phyloP scores from a whole-genome alignment of 1,140 invertebrate species.

The Cherax quadricarinatus region DNA sequence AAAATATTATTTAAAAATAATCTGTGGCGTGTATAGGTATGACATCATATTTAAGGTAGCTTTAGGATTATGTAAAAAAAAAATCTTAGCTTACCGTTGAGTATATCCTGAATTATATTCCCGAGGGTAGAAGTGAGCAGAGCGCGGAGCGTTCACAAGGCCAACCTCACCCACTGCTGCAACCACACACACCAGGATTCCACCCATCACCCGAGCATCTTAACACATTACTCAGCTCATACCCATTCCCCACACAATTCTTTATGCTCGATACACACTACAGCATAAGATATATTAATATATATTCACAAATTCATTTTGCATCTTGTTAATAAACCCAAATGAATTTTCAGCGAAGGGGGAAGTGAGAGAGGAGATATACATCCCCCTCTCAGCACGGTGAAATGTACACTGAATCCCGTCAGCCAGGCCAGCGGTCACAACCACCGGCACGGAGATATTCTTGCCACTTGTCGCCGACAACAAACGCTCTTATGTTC shows the following conservation, averaged over 20 bases:
- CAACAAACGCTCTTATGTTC: neutral
- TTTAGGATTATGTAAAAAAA: too few species aligned
- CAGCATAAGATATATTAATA: neutral
- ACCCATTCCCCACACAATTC: conserved; percentile 8
- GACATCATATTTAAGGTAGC: too few species aligned
- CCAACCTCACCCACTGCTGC: conserved; percentile 4
- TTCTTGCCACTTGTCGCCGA: neutral
- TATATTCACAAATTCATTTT: neutral
- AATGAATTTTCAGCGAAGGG: conserved; percentile 29
- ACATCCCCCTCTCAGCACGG: conserved; percentile 26
- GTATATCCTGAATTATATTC: conserved; percentile 31
- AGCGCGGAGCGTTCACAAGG: neutral
- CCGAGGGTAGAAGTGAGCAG: conserved; percentile 6
- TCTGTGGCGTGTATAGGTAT: too few species aligned
- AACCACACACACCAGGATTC: conserved; percentile 35
- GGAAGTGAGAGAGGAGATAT: conserved; percentile 17
- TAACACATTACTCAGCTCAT: neutral
- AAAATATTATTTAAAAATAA: too few species aligned
- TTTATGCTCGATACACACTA: neutral
- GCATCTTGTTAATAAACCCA: neutral
- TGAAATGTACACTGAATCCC: conserved; percentile 10
- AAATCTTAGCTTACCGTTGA: neutral
- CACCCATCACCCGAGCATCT: conserved; percentile 41
- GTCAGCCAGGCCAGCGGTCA: neutral
- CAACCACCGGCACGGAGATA: neutral